These are phyloP conservation scores for Athalia rosae DNA, from an alignment of 2,888 invertebrate genomes.

Conservation along the genomic window DNA sequence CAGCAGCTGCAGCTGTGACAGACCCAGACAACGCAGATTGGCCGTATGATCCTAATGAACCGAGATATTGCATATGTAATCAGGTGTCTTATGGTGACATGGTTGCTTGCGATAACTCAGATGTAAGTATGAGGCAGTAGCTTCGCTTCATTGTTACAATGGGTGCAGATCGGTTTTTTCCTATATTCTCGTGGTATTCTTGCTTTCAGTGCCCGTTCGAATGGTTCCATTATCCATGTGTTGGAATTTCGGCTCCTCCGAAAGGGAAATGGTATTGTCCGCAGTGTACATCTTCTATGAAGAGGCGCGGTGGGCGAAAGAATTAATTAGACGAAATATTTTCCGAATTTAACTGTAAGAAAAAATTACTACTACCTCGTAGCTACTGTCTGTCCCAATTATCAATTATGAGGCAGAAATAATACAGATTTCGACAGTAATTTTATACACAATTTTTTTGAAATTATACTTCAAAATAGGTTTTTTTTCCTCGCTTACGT, in stretches of 20 bases:
- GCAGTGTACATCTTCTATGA: slow-evolving; percentile 92
- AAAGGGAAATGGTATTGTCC: slow-evolving; percentile 99
- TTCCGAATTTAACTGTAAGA: slow-evolving; percentile 52
- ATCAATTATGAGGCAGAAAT: slow-evolving; percentile 57
- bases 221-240: slow-evolving; percentile 99
- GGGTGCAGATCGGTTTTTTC: not conserved
- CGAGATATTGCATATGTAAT: slow-evolving; percentile 96
- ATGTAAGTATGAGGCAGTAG: slow-evolving; percentile 78
- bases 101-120: slow-evolving; percentile 99
- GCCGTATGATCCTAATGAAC: slow-evolving; percentile 97
- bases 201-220: slow-evolving; percentile 93
- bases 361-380: slow-evolving; percentile 67
- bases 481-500: not conserved
- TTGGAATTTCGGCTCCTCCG: slow-evolving; percentile 95
- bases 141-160: slow-evolving; percentile 18
- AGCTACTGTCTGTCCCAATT: slow-evolving; percentile 64
- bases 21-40: slow-evolving; percentile 86
- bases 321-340: slow-evolving; percentile 76
- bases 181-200: slow-evolving; percentile 45
- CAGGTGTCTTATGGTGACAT: slow-evolving; percentile 98
- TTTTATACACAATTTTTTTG: slow-evolving; percentile 64
- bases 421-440: slow-evolving; percentile 59
- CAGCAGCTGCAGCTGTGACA: slow-evolving; percentile 75
- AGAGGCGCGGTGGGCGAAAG: slow-evolving; percentile 87
- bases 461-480: slow-evolving; percentile 56